These are phyloP conservation scores for Bos indicus DNA, from an alignment of 2,113 vertebrate species.

Conservation along the genomic window DNA sequence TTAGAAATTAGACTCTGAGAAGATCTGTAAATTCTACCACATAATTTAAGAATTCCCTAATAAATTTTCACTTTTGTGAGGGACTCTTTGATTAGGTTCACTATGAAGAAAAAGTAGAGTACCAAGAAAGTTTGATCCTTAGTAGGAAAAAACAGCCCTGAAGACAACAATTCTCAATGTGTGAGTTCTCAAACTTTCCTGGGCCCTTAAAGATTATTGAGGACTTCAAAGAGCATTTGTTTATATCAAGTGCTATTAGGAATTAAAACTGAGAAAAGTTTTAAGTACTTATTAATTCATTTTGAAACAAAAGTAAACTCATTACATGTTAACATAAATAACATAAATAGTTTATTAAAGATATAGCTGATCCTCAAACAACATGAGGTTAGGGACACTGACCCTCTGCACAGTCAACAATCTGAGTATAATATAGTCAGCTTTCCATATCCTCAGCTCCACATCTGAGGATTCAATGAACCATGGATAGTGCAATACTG, in stretches of 20 bases:
- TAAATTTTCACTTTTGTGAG: neutral
- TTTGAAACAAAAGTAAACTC: constrained; percentile 4
- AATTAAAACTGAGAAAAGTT: neutral
- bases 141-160: neutral
- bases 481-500: neutral
- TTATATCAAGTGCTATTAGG: neutral
- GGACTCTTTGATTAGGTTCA: neutral
- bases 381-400: neutral
- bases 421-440: neutral
- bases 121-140: neutral
- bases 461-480: neutral
- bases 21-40: neutral
- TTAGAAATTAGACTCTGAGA: neutral
- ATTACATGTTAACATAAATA: neutral
- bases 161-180: neutral
- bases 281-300: neutral
- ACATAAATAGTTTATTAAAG: neutral
- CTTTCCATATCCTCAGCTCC: neutral
- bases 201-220: neutral
- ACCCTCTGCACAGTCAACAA: neutral
- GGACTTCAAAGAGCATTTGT: neutral
- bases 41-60: neutral
- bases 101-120: neutral
- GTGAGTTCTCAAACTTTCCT: neutral
- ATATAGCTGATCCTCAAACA: neutral